Evolutionary conservation across 2,888 invertebrate genomes (phyloP).

Genomic region (Drosophila neoperkinsi): DNA sequence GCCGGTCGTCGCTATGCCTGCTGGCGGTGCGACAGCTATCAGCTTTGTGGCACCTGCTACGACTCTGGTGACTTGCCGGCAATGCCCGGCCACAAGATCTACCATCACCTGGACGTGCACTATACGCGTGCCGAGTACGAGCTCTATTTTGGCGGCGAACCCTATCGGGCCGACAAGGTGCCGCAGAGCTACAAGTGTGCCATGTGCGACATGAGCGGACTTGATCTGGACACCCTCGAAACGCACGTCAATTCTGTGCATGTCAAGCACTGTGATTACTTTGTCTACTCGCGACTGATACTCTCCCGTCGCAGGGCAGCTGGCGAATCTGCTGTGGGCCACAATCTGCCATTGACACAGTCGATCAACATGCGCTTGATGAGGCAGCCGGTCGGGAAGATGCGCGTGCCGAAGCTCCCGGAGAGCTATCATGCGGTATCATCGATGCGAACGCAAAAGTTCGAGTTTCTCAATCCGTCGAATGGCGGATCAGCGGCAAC

Average conservation of each 20-base stretch:
- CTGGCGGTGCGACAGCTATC: constrained; percentile 44
- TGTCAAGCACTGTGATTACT: constrained; percentile 30
- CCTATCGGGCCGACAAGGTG: constrained; percentile 12
- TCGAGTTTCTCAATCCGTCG: too few relatives aligned
- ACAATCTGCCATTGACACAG: background rate
- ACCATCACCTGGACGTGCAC: constrained; percentile 49
- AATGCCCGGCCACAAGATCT: constrained; percentile 38
- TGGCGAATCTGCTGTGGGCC: background rate
- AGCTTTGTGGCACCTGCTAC: constrained; percentile 52
- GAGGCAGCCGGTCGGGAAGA: background rate
- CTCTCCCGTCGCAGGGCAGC: background rate
- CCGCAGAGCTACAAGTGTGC: constrained; percentile 64
- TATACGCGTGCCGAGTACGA: constrained; percentile 46
- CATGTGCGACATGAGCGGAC: constrained; percentile 20
- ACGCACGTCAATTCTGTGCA: constrained; percentile 33
- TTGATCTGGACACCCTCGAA: background rate
- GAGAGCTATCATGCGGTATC: too few relatives aligned
- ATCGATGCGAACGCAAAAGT: too few relatives aligned
- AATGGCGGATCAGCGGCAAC: too few relatives aligned
- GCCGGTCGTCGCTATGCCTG: constrained; percentile 59
- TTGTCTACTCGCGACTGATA: constrained; percentile 16
- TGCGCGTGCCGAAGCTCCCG: too few relatives aligned
- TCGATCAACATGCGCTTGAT: background rate
- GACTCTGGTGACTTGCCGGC: constrained; percentile 31
- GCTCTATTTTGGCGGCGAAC: constrained; percentile 50